phyloP scores from a whole-genome alignment of 2,888 invertebrate genomes.

The Sepioteuthis lessoniana region DNA sequence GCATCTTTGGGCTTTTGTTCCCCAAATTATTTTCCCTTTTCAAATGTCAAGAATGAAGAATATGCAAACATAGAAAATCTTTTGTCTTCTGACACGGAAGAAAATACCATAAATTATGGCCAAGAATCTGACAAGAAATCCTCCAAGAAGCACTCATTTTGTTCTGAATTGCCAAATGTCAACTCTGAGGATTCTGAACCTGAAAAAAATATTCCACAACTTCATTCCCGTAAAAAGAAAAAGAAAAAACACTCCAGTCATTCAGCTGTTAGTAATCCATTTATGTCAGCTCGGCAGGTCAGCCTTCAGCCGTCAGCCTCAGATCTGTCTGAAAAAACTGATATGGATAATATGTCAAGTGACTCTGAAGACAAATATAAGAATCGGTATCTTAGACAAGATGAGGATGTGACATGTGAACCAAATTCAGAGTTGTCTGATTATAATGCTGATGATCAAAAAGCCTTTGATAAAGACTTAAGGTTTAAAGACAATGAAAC shows the following conservation, averaged over 20 bases:
- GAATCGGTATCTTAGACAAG: not conserved
- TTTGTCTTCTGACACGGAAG: too few relatives aligned
- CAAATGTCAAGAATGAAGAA: too few relatives aligned
- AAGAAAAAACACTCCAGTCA: not conserved
- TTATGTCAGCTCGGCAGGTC: not conserved
- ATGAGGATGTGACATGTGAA: not conserved
- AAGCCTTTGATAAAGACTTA: too few relatives aligned
- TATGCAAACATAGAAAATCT: too few relatives aligned
- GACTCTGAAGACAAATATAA: not conserved
- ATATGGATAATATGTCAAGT: not conserved
- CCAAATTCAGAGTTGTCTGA: not conserved
- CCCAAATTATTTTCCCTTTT: too few relatives aligned
- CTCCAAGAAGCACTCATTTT: not conserved
- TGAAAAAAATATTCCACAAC: not conserved
- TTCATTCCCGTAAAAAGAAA: not conserved
- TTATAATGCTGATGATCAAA: not conserved
- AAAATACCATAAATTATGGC: too few relatives aligned
- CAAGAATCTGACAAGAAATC: not conserved
- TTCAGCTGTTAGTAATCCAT: not conserved
- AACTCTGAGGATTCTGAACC: not conserved
- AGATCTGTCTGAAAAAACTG: not conserved
- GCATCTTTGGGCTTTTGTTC: too few relatives aligned
- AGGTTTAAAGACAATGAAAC: not conserved
- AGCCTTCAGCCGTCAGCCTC: not conserved
- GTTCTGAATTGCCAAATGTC: not conserved